Evolutionary conservation across 2,113 vertebrate genomes (phyloP).

Genomic region (Amblyopsis rosae): DNA sequence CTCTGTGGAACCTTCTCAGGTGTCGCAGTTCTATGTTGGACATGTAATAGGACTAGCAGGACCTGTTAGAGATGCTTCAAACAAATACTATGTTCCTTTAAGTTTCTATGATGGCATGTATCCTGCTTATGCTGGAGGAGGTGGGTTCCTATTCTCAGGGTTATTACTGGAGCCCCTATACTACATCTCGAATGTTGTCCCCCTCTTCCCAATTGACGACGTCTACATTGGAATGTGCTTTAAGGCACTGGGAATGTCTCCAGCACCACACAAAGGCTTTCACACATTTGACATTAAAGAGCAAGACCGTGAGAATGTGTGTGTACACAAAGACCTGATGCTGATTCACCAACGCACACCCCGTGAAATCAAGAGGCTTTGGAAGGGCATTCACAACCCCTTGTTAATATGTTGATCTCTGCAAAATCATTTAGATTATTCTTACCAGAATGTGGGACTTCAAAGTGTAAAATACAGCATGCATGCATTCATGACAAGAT

Average conservation of each 20-base stretch:
- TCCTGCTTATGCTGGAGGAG: conserved; percentile 78
- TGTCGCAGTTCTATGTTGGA: conserved; percentile 72
- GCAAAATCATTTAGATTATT: too few relatives aligned
- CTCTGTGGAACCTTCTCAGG: conserved; percentile 48
- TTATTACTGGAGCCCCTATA: conserved; percentile 48
- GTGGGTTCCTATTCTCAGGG: conserved; percentile 75
- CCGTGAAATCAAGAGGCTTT: conserved; percentile 72
- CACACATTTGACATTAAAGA: conserved; percentile 65
- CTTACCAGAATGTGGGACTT: too few relatives aligned
- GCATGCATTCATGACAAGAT: too few relatives aligned
- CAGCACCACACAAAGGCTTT: conserved; percentile 67
- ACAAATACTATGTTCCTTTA: conserved; percentile 81
- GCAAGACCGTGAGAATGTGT: conserved; percentile 74
- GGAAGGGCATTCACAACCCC: conserved; percentile 72
- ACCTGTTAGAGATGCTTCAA: conserved; percentile 68
- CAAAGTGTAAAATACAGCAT: too few relatives aligned
- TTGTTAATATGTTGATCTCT: conserved; percentile 62
- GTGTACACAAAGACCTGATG: conserved; percentile 75
- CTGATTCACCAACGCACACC: conserved; percentile 81
- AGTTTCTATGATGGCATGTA: conserved; percentile 70
- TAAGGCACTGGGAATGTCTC: conserved; percentile 60
- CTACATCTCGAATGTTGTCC: conserved; percentile 50
- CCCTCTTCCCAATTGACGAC: conserved; percentile 84
- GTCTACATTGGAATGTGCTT: conserved; percentile 82
- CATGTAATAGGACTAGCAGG: conserved; percentile 71